Conservation (phyloP, 2,797 vertebrate species). For the Sebastes baramenuke region DNA sequence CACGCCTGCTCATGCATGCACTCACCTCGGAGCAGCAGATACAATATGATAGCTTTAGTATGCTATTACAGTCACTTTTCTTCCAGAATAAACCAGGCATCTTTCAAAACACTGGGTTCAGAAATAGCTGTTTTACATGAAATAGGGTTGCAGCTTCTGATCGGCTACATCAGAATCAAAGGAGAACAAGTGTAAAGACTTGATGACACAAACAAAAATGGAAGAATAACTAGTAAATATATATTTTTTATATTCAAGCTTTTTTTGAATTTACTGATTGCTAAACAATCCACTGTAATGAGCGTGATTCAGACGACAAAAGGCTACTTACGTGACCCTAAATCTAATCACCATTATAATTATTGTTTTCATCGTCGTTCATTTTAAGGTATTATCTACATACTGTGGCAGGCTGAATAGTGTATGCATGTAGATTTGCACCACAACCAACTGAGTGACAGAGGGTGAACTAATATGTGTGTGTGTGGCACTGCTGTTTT, state of each 20-base stretch:
- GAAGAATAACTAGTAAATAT: background rate
- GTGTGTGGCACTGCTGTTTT: conserved; percentile 35
- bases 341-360: background rate
- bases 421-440: background rate
- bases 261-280: background rate
- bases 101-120: background rate
- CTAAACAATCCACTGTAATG: background rate
- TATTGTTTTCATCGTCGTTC: background rate
- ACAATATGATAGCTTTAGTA: background rate
- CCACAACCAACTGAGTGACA: conserved; percentile 7
- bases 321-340: background rate
- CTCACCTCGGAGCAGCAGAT: background rate
- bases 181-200: background rate
- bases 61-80: background rate
- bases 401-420: background rate
- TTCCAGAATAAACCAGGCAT: background rate
- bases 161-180: background rate
- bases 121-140: background rate
- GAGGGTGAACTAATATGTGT: background rate
- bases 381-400: background rate
- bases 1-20: background rate
- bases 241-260: background rate
- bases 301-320: conserved; percentile 1
- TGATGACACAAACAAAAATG: background rate
- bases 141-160: background rate